Evolutionary conservation across 2,113 vertebrate species (phyloP), one percentile per base, ranked within the genome.

Genomic region (Stigmatopora nigra): DNA sequence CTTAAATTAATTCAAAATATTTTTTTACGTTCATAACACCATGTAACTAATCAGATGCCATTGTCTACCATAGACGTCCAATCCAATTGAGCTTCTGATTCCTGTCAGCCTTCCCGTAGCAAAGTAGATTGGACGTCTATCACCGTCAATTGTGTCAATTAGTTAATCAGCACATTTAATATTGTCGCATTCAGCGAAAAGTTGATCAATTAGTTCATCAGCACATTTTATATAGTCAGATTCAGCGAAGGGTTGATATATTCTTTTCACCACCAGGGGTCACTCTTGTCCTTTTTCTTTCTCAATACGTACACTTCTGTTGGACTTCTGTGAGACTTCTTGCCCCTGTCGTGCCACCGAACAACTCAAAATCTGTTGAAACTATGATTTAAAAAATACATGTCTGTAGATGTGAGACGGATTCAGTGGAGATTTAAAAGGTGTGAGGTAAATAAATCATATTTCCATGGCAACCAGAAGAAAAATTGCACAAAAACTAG

Each of bases 281-380:
- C 88, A 72, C 88, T 87, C 84, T 84, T 84, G 86, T 73, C 84
- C 82, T 83, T 83, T 76, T 65, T 68, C 68, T 68, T 20, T 16
- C 55, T 8, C 17, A 20, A 44, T 52, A 44, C 14, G 44, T 52
- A 44, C 14, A 12, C 65, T 55, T 61, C 51, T 49, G 70, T 52
- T 61, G 62, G 65, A 48, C 67, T 48, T 78, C 55, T 70, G 3
- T 20, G 63, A 71, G 11, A n/a, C 68, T 72, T 51, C 16, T 67
- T 76, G 64, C 70, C 31, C 64, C 73, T 47, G 47, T 71, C 57
- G 47, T 49, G 79, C 63, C 67, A 45, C 69, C 73, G 63, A 63
- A 63, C 64, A 69, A 15, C 44, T 31, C 25, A 31, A 31, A 31
- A 31, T 31, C 25, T 31, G 3, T 31, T 31, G 25, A 31, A 31